These are phyloP conservation scores for Cheiracanthium punctorium DNA, from an alignment of 2,888 invertebrate genomes.

Conservation along the genomic window DNA sequence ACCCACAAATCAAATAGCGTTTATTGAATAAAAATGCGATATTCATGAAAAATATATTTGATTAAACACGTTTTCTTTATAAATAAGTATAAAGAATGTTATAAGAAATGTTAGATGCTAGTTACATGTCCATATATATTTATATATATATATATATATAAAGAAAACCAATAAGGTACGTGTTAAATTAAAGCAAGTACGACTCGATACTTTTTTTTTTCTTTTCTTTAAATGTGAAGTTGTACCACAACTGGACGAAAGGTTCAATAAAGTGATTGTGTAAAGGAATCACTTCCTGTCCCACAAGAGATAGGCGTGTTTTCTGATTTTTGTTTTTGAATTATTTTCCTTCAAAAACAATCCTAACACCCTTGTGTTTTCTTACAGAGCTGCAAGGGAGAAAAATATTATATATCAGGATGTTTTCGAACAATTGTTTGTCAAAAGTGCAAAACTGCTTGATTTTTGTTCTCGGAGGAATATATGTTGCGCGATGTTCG, in stretches of 20 bases:
- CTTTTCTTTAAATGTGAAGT: conserved; percentile 36
- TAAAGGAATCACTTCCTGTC: conserved; percentile 50
- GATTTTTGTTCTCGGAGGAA: conserved; percentile 45
- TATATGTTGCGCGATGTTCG: conserved; percentile 16
- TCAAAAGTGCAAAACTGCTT: conserved; percentile 59
- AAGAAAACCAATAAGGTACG: no score
- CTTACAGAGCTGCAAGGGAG: neutral
- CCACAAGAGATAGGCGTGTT: conserved; percentile 47
- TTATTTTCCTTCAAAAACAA: conserved; percentile 56
- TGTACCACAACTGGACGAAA: conserved; percentile 30
- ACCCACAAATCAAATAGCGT: no score
- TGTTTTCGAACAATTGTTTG: conserved; percentile 62
- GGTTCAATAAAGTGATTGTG: conserved; percentile 62
- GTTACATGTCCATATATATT: neutral
- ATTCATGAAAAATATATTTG: no score
- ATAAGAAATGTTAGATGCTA: no score
- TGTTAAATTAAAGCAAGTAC: no score
- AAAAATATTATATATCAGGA: conserved; percentile 39
- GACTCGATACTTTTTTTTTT: no score
- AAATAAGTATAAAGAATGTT: no score
- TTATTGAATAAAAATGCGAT: no score
- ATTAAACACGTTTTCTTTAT: no score
- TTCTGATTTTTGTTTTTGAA: conserved; percentile 50
- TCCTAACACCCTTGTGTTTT: conserved; percentile 46
- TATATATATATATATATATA: conserved; percentile 12